A percentile compares a stretch with the other conserved stretches of the same genome.
These are phyloP conservation scores for Andrena dorsata DNA, from an alignment of 2,888 invertebrate species.

Conservation along the genomic window DNA sequence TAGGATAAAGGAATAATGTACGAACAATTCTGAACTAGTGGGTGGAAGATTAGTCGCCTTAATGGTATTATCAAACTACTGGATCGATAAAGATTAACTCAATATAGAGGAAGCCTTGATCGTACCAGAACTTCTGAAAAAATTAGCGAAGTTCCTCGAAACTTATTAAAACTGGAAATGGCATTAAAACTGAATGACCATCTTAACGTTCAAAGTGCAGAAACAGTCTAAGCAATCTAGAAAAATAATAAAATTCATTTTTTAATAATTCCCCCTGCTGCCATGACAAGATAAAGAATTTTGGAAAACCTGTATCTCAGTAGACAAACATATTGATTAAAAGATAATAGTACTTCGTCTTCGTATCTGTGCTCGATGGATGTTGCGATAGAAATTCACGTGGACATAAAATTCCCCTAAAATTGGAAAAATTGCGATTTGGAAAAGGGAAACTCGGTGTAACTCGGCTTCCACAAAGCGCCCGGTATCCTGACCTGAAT, in stretches of 20 bases:
- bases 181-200: neutral
- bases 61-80: slow-evolving; percentile 4
- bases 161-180: slow-evolving; percentile 1
- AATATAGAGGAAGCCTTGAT: neutral
- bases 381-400: no score
- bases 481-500: slow-evolving; percentile 41
- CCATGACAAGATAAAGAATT: no score
- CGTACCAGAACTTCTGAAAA: neutral
- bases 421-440: no score
- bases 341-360: no score
- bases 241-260: neutral
- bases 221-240: neutral
- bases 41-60: slow-evolving; percentile 1
- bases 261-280: no score
- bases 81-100: neutral
- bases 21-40: neutral
- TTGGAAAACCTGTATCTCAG: no score
- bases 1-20: neutral
- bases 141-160: neutral
- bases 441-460: neutral
- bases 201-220: neutral
- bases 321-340: no score
- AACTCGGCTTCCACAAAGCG: slow-evolving; percentile 6
- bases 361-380: no score
- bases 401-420: no score